Evolutionary conservation across 2,888 invertebrate species (phyloP).

Genomic region (Melolontha melolontha): DNA sequence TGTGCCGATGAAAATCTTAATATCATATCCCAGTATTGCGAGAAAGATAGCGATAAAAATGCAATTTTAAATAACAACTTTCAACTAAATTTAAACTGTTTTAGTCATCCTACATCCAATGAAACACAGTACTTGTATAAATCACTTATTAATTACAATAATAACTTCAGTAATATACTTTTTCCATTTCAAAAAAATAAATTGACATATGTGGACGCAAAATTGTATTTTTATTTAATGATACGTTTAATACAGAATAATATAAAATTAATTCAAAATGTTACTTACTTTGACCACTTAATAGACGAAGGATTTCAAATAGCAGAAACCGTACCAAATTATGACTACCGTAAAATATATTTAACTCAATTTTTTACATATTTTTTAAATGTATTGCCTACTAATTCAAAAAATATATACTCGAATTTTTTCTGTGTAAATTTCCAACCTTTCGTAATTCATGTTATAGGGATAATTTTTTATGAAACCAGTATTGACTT

Average conservation of each 20-base stretch:
- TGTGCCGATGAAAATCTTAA: conserved; percentile 21
- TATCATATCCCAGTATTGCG: conserved; percentile 8
- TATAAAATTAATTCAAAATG: neutral
- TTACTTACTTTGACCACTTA: neutral
- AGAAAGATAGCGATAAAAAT: neutral
- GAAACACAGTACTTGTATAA: conserved; percentile 1
- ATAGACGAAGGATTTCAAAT: conserved; percentile 6
- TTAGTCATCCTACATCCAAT: conserved; percentile 1
- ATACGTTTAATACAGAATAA: conserved; percentile 4
- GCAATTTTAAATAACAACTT: conserved; percentile 13
- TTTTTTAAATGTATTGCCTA: neutral
- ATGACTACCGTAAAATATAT: neutral
- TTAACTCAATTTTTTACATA: conserved; percentile 13
- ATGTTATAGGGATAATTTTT: conserved; percentile 22
- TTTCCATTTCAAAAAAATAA: neutral
- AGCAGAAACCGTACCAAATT: neutral
- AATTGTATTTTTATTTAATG: conserved; percentile 7
- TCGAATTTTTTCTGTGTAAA: conserved; percentile 14
- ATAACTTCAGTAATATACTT: conserved; percentile 2
- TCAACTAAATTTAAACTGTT: neutral
- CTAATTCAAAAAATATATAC: conserved; percentile 1
- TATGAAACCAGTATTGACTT: conserved; percentile 2
- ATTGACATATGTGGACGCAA: neutral
- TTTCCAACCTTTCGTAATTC: conserved; percentile 28
- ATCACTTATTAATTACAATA: neutral